A percentile compares a stretch with the other conserved stretches of the same genome.
These are phyloP conservation scores for Cybosia mesomella DNA, from an alignment of 2,888 invertebrate genomes.

Conservation along the genomic window DNA sequence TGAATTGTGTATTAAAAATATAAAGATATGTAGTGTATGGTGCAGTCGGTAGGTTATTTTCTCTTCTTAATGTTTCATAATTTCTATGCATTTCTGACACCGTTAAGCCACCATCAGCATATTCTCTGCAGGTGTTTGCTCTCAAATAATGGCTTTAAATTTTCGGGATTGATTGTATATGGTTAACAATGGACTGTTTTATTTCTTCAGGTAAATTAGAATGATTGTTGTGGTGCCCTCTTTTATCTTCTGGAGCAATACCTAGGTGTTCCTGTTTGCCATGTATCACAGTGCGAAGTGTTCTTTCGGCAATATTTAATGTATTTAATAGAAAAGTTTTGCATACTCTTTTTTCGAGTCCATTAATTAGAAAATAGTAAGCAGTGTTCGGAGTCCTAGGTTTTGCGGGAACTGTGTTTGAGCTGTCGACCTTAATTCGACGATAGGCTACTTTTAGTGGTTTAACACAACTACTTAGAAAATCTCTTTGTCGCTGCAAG, in stretches of 20 bases:
- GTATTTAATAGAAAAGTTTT: slow-evolving; percentile 5
- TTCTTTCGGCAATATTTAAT: not conserved
- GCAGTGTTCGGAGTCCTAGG: slow-evolving; percentile 9
- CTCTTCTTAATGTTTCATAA: not conserved
- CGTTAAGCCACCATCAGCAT: not conserved
- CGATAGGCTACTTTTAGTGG: slow-evolving; percentile 6
- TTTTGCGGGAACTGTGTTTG: not conserved
- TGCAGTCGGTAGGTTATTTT: not conserved
- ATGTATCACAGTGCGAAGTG: slow-evolving; percentile 2
- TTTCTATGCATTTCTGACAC: slow-evolving; percentile 11
- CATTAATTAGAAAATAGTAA: slow-evolving; percentile 6
- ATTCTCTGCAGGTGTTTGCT: slow-evolving; percentile 2
- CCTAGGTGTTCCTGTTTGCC: not conserved
- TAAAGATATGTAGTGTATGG: not conserved
- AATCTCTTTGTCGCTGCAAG: no score
- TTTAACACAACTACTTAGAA: no score
- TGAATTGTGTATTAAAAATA: slow-evolving; percentile 18
- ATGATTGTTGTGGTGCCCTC: slow-evolving; percentile 7
- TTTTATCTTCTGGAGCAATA: not conserved
- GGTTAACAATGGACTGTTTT: not conserved
- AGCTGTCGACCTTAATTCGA: not conserved
- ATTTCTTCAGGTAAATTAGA: slow-evolving; percentile 1
- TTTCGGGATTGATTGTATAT: slow-evolving; percentile 16
- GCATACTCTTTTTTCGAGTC: slow-evolving; percentile 9
- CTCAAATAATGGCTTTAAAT: slow-evolving; percentile 13